Evolutionary conservation across 2,797 vertebrate genomes (phyloP).

Genomic region (Ptychadena robeensis): DNA sequence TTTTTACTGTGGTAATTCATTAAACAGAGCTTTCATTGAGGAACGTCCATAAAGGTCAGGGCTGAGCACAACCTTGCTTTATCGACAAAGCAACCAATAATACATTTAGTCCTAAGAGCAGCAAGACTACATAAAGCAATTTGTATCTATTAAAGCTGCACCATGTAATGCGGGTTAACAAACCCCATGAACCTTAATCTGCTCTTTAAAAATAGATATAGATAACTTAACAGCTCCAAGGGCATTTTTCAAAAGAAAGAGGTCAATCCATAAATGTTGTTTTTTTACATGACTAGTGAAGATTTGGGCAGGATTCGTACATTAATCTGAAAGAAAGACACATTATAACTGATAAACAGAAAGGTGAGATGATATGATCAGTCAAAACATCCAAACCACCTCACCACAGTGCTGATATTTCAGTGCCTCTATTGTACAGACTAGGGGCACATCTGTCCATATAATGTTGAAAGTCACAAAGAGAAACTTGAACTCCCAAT

Average conservation of each 20-base stretch:
- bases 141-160: conserved; percentile 62
- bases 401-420: no score
- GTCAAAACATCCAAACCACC: no score
- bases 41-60: conserved; percentile 63
- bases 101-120: conserved; percentile 60
- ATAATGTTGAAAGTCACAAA: no score
- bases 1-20: conserved; percentile 65
- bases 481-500: no score
- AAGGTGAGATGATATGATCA: no score
- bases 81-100: conserved; percentile 63
- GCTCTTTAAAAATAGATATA: conserved; percentile 61
- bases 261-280: conserved; percentile 27
- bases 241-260: conserved; percentile 30
- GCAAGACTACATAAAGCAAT: conserved; percentile 57
- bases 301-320: not conserved
- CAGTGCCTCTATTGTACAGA: no score
- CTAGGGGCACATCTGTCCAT: no score
- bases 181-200: conserved; percentile 48
- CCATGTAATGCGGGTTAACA: conserved; percentile 47
- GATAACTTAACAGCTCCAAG: conserved; percentile 59
- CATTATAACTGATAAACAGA: not conserved
- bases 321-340: not conserved
- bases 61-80: conserved; percentile 53
- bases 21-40: conserved; percentile 65
- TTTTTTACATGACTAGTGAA: not conserved